Evolutionary conservation across 2,888 invertebrate genomes (phyloP).

Genomic region (Scaptomyza flava): DNA sequence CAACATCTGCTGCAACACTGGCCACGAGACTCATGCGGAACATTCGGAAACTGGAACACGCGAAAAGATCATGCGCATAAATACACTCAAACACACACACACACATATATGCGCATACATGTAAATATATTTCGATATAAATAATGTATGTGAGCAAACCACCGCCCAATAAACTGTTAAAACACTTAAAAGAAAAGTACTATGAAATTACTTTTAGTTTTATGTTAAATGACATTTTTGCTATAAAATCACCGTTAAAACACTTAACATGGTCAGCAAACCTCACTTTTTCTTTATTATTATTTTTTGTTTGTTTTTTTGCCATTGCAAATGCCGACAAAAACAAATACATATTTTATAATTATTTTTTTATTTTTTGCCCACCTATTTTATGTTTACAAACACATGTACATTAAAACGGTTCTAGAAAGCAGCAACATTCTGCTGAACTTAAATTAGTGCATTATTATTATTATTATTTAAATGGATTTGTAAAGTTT

Average conservation of each 20-base stretch:
- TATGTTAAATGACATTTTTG: conserved; percentile 17
- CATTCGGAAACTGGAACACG: conserved; percentile 15
- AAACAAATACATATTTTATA: conserved; percentile 1
- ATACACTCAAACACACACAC: not conserved
- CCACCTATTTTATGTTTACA: not conserved
- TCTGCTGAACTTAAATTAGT: conserved; percentile 42
- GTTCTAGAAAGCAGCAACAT: conserved; percentile 33
- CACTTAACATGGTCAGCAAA: conserved; percentile 18
- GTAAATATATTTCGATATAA: conserved; percentile 7
- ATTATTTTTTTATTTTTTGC: conserved; percentile 1
- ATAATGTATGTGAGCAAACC: conserved; percentile 45
- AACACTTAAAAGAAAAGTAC: conserved; percentile 17
- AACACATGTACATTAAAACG: conserved; percentile 20
- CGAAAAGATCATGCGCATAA: not conserved
- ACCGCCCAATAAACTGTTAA: conserved; percentile 53
- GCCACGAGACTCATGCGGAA: conserved; percentile 10
- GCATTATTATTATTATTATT: conserved; percentile 45
- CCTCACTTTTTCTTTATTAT: conserved; percentile 19
- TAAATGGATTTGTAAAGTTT: conserved; percentile 13
- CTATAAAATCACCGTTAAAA: conserved; percentile 12
- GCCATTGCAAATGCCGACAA: conserved; percentile 32
- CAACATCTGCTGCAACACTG: conserved; percentile 6
- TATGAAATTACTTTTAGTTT: conserved; percentile 28
- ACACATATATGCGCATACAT: conserved; percentile 4
- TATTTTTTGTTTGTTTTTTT: too few relatives aligned